A percentile compares a stretch with the other conserved stretches of the same genome.
These are phyloP conservation scores for Calycopis cecrops DNA, from an alignment of 1,140 invertebrate genomes.

Conservation along the genomic window DNA sequence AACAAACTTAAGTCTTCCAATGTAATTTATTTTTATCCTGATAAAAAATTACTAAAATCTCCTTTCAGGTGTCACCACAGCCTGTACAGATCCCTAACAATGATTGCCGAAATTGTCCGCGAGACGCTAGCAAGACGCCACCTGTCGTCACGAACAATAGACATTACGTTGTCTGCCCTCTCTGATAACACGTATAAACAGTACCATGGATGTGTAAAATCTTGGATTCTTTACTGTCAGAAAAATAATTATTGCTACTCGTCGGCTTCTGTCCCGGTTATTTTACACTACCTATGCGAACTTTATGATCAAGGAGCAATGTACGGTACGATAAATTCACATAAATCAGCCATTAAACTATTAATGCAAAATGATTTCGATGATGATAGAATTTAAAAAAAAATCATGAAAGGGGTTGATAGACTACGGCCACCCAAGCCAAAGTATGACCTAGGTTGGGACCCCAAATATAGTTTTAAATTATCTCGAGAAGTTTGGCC, in stretches of 20 bases:
- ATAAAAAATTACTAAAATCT: slow-evolving; percentile 2
- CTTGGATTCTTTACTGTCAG: not conserved
- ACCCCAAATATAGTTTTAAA: slow-evolving; percentile 1
- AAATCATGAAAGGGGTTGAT: no score
- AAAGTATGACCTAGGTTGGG: not conserved
- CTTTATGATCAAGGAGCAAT: not conserved
- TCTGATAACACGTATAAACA: slow-evolving; percentile 2
- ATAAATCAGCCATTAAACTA: not conserved
- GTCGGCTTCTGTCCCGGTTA: not conserved
- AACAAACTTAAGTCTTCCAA: not conserved
- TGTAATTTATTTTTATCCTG: slow-evolving; percentile 1
- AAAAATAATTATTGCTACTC: slow-evolving; percentile 1
- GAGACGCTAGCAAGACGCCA: not conserved
- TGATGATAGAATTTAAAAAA: no score
- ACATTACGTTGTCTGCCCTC: slow-evolving; percentile 2
- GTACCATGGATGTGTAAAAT: slow-evolving; percentile 2
- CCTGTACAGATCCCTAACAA: slow-evolving; percentile 3
- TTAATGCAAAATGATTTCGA: no score
- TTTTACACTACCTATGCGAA: slow-evolving; percentile 2
- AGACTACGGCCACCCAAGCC: slow-evolving; percentile 1
- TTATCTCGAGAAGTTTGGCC: not conserved
- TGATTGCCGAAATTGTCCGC: slow-evolving; percentile 1
- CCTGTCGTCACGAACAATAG: not conserved
- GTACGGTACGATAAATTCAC: not conserved
- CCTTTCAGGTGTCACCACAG: not conserved